These are phyloP conservation scores for Clostera curtula DNA, from an alignment of 2,888 invertebrate genomes.

Conservation along the genomic window DNA sequence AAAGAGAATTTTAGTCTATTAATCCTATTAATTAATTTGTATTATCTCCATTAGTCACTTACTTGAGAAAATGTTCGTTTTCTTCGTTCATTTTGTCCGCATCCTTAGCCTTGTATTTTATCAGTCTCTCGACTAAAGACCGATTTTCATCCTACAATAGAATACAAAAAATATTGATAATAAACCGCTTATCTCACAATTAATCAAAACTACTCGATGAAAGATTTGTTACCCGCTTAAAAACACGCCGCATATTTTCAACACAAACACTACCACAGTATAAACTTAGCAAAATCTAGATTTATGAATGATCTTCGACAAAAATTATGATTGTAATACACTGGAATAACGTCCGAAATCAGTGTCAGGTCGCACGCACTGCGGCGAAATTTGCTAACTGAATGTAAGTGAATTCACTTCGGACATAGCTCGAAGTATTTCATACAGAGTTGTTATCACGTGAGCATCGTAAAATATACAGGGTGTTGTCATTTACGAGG, in stretches of 20 bases:
- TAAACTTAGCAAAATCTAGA: conserved; percentile 2
- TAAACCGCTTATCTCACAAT: conserved; percentile 5
- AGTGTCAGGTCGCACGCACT: conserved; percentile 24
- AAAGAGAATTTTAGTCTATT: conserved; percentile 18
- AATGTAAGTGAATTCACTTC: conserved; percentile 41
- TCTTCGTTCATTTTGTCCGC: conserved; percentile 98
- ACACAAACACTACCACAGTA: conserved; percentile 4
- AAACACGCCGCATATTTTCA: conserved; percentile 27
- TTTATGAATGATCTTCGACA: conserved; percentile 5
- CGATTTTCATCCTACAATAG: conserved; percentile 87
- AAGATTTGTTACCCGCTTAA: conserved; percentile 20
- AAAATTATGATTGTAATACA: no score
- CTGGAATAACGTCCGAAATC: conserved; percentile 12
- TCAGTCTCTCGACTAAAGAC: conserved; percentile 87
- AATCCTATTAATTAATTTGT: conserved; percentile 1
- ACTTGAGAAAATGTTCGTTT: conserved; percentile 94
- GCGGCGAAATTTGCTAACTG: conserved; percentile 41
- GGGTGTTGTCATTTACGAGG: conserved; percentile 39
- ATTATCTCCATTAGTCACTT: conserved; percentile 43
- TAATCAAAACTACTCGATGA: conserved; percentile 3
- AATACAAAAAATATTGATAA: conserved; percentile 14
- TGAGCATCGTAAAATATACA: conserved; percentile 55
- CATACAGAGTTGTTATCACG: conserved; percentile 51
- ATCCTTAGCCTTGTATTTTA: conserved; percentile 94
- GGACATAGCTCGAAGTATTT: conserved; percentile 42